A percentile compares a stretch with the other conserved stretches of the same genome.
phyloP scores from a whole-genome alignment of 2,797 vertebrate species.

The Notolabrus celidotus region DNA sequence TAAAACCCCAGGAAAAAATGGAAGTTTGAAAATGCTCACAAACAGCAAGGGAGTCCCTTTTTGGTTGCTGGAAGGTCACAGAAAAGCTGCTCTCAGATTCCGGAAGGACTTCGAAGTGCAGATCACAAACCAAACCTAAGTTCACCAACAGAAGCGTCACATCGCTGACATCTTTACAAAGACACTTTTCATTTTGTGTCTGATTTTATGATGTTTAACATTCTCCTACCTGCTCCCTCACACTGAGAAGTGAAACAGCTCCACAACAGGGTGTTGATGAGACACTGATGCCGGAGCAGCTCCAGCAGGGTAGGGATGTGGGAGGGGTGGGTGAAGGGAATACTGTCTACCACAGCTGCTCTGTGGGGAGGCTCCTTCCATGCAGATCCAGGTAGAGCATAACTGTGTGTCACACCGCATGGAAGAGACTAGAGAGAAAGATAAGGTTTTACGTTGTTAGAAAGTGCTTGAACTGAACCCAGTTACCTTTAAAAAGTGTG shows the following conservation, averaged over 20 bases:
- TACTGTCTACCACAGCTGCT: constrained; percentile 76
- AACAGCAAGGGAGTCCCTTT: constrained; percentile 80
- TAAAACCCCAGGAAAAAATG: neutral
- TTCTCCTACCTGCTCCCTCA: constrained; percentile 65
- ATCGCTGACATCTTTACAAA: neutral
- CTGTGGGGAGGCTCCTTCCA: constrained; percentile 62
- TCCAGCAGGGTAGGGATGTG: constrained; percentile 85
- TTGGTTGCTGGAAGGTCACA: constrained; percentile 84
- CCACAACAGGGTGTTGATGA: constrained; percentile 84
- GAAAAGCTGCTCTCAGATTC: constrained; percentile 84
- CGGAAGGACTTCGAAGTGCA: constrained; percentile 88
- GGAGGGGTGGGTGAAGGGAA: constrained; percentile 88
- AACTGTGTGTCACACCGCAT: constrained; percentile 80
- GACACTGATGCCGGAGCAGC: constrained; percentile 86
- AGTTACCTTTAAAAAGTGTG: neutral
- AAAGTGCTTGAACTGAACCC: neutral
- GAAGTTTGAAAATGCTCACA: constrained; percentile 76
- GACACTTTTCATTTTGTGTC: neutral
- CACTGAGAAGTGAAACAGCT: constrained; percentile 80
- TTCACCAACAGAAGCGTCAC: neutral
- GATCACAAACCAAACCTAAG: constrained; percentile 73
- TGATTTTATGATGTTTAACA: neutral
- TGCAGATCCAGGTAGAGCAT: constrained; percentile 74
- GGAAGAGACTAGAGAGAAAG: constrained; percentile 79
- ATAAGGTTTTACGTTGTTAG: neutral